Evolutionary conservation across 1,140 invertebrate genomes (phyloP).

Genomic region (Drosophila bifasciata): DNA sequence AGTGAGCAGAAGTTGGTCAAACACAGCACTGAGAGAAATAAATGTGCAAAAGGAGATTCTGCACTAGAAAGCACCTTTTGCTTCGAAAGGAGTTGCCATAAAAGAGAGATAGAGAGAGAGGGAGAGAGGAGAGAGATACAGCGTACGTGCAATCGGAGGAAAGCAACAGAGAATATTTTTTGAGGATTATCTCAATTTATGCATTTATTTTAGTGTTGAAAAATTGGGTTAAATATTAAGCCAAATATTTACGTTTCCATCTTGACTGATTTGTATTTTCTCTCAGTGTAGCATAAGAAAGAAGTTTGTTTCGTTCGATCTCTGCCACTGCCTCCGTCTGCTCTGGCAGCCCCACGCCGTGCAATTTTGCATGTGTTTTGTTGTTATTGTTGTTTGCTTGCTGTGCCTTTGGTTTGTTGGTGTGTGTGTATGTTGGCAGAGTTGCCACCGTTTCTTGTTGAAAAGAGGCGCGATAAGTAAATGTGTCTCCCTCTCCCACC

Average conservation of each 20-base stretch:
- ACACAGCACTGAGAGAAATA: slow-evolving; percentile 39
- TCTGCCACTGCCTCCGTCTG: slow-evolving; percentile 37
- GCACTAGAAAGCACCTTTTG: too few species aligned
- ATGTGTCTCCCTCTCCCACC: slow-evolving; percentile 71
- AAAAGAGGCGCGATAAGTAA: slow-evolving; percentile 82
- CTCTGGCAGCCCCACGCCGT: slow-evolving; percentile 40
- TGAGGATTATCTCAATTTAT: too few species aligned
- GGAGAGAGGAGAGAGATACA: too few species aligned
- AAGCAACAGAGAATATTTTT: too few species aligned
- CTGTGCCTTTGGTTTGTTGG: slow-evolving; percentile 10
- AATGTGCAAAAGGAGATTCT: too few species aligned
- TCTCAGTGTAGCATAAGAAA: slow-evolving; percentile 35
- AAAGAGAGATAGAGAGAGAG: too few species aligned
- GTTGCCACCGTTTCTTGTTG: slow-evolving; percentile 72
- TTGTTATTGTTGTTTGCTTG: slow-evolving; percentile 12
- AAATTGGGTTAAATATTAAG: background rate
- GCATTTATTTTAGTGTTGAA: background rate
- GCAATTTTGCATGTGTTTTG: slow-evolving; percentile 70
- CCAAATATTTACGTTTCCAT: background rate
- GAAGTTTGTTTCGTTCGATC: slow-evolving; percentile 56
- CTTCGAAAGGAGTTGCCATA: too few species aligned
- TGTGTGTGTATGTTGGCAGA: slow-evolving; percentile 30
- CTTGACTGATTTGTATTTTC: background rate
- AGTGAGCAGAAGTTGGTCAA: slow-evolving; percentile 78
- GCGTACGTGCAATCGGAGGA: background rate